phyloP scores from a whole-genome alignment of 1,140 invertebrate species.

The Penaeus japonicus region DNA sequence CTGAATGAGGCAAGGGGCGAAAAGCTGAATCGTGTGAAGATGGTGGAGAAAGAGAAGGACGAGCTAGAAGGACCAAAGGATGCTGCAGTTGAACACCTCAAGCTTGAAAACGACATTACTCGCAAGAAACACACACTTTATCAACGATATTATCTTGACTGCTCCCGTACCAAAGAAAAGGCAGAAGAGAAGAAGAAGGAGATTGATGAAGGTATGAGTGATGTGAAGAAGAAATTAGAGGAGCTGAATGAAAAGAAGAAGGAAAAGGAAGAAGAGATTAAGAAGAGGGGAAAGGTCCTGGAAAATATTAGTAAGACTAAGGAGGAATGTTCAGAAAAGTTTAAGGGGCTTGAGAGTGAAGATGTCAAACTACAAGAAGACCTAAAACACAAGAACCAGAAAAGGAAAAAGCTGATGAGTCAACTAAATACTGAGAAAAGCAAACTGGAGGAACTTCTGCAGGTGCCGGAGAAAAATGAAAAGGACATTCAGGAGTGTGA shows the following conservation, averaged over 20 bases:
- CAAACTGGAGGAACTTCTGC: slow-evolving; percentile 66
- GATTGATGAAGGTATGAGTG: slow-evolving; percentile 68
- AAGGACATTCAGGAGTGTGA: slow-evolving; percentile 78
- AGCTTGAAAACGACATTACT: slow-evolving; percentile 78
- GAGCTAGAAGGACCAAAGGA: slow-evolving; percentile 85
- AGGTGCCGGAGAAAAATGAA: slow-evolving; percentile 75
- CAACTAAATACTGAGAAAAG: slow-evolving; percentile 59
- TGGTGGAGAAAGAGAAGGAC: slow-evolving; percentile 90
- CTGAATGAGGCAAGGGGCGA: slow-evolving; percentile 82
- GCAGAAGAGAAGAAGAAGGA: slow-evolving; percentile 68
- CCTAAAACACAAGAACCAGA: slow-evolving; percentile 59
- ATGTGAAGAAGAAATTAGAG: slow-evolving; percentile 68
- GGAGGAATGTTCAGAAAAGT: slow-evolving; percentile 59
- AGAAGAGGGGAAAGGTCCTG: slow-evolving; percentile 66
- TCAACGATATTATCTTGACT: slow-evolving; percentile 73
- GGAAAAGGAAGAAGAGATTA: slow-evolving; percentile 69
- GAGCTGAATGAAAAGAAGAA: slow-evolving; percentile 63
- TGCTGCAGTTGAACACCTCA: slow-evolving; percentile 84
- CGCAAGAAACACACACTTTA: slow-evolving; percentile 74
- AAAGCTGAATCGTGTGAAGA: slow-evolving; percentile 87
- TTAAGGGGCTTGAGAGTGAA: slow-evolving; percentile 61
- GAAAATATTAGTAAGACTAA: slow-evolving; percentile 53
- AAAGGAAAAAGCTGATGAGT: slow-evolving; percentile 60
- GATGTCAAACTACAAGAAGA: slow-evolving; percentile 62
- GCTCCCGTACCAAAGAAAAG: slow-evolving; percentile 61